Evolutionary conservation across 2,113 vertebrate genomes (phyloP).

Genomic region (Neopipo cinnamomea): DNA sequence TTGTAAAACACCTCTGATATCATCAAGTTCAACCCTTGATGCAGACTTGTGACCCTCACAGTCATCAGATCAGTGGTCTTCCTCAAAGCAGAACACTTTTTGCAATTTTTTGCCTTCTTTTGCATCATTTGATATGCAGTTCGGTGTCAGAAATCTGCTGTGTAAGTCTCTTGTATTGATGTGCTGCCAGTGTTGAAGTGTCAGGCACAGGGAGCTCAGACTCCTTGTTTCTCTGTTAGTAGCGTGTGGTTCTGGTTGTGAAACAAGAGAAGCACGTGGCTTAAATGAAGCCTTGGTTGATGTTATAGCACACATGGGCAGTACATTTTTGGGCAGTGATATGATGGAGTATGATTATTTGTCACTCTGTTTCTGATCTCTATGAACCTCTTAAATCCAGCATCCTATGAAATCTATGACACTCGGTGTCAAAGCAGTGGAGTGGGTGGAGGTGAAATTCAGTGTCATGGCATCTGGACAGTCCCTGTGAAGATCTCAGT

Average conservation of each 20-base stretch:
- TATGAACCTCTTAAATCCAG: not conserved
- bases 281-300: not conserved
- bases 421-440: not conserved
- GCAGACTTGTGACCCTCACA: not conserved
- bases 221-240: not conserved
- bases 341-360: not conserved
- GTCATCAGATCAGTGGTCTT: not conserved
- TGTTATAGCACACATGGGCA: not conserved
- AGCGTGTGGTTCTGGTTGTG: not conserved
- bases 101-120: not conserved
- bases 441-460: not conserved
- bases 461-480: not conserved
- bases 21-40: no score
- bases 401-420: not conserved
- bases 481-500: not conserved
- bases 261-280: not conserved
- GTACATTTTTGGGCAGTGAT: not conserved
- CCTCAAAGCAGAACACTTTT: not conserved
- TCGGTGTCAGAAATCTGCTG: not conserved
- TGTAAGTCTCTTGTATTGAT: not conserved
- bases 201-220: not conserved
- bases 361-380: not conserved
- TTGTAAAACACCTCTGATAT: no score
- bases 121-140: not conserved
- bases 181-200: not conserved